phyloP scores from a whole-genome alignment of 2,797 vertebrate genomes.

The Melanitta fusca region DNA sequence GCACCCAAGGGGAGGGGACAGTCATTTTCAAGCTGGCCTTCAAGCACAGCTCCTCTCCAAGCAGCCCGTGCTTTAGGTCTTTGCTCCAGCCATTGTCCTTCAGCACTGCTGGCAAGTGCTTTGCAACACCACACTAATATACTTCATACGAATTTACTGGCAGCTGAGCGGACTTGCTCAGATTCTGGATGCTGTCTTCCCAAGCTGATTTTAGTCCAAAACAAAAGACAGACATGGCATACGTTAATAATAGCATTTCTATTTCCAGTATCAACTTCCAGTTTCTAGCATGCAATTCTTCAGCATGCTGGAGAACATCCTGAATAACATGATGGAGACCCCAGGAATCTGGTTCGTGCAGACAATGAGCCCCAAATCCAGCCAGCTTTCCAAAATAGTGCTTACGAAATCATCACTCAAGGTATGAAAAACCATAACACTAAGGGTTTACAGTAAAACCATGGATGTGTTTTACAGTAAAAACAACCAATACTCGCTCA shows the following conservation, averaged over 20 bases:
- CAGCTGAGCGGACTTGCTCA: background rate
- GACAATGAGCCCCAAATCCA: conserved; percentile 30
- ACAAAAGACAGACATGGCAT: background rate
- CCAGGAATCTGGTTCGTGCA: background rate
- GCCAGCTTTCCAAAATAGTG: background rate
- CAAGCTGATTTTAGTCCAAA: background rate
- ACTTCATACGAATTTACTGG: background rate
- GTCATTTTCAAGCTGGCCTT: background rate
- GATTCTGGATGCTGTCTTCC: background rate
- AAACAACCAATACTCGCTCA: background rate
- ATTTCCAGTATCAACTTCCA: background rate
- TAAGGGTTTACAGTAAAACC: background rate
- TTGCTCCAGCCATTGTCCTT: background rate
- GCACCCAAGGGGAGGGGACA: background rate
- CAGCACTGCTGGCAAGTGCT: background rate
- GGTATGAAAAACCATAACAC: background rate
- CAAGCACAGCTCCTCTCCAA: background rate
- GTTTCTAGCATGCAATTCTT: background rate
- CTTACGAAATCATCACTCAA: background rate
- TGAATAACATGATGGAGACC: background rate
- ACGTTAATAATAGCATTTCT: background rate
- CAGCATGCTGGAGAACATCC: background rate
- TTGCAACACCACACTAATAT: background rate
- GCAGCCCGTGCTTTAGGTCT: background rate
- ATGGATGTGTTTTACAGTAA: background rate